Evolutionary conservation across 1,140 invertebrate genomes (phyloP), one percentile per base, ranked within the genome.

Genomic region (Samia ricini): DNA sequence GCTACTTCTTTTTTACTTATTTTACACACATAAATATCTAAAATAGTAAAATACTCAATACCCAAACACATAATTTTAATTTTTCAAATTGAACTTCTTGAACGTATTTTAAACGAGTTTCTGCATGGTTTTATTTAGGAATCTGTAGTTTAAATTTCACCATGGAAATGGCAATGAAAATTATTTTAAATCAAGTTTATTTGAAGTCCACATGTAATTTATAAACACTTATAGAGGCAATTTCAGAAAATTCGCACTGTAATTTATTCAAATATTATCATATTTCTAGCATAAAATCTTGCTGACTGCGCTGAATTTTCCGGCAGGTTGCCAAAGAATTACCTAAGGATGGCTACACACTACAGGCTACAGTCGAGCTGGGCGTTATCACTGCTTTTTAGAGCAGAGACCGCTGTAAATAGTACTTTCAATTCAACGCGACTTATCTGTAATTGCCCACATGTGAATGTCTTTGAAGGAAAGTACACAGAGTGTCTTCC

Each of bases 361-460:
- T 24, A 18, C 0, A 22, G 42, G 57, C 55, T 29, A 22, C 1
- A 15, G 58, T 26, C 21, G 54, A 50, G 50, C 42, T 50, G 59
- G 29, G 63, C 33, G 56, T 58, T 50, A 23, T 20, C 58, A 29
- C 20, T 26, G 36, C 51, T 63, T 56, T 57, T 24, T 36, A 24
- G 18, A 52, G 66, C 68, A 68, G 74, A 79, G 71, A 82, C 77
- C 75, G 72, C 78, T 77, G 85, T 84, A 87, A 88, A 89, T 86
- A 87, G 77, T 69, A 51, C 83, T 83, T 52, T 12, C 81, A 88
- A 79, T 87, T 73, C 74, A 71, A 69, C 76, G 66, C 65, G 85
- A 87, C 87, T 89, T 89, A 89, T 89, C 87, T 89, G 68, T 88
- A 88, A 89, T 89, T 89, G 87, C 85, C 77, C 82, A 81, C 79